Evolutionary conservation across 2,888 invertebrate genomes (phyloP).

Genomic region (Cremastobaeus sp.): DNA sequence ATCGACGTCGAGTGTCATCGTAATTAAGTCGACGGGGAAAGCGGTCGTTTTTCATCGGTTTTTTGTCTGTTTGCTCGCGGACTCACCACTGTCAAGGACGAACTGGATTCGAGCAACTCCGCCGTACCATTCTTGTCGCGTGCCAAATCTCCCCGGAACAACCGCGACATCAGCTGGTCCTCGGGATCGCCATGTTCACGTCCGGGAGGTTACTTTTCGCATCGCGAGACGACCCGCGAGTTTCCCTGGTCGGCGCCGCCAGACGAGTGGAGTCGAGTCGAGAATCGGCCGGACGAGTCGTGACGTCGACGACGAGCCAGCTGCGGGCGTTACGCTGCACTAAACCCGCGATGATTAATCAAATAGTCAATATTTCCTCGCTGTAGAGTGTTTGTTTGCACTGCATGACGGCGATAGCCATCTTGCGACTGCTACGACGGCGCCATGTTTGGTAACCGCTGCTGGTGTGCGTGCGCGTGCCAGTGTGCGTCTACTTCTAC

Average conservation of each 20-base stretch:
- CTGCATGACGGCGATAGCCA: conserved; percentile 48
- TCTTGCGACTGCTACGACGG: conserved; percentile 47
- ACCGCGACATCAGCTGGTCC: conserved; percentile 62
- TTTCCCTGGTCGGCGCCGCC: neutral
- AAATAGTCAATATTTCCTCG: conserved; percentile 34
- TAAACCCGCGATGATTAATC: conserved; percentile 32
- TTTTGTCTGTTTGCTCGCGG: no score
- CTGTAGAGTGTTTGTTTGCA: conserved; percentile 33
- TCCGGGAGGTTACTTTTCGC: conserved; percentile 35
- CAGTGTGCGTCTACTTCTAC: conserved; percentile 6
- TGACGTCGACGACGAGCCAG: conserved; percentile 9
- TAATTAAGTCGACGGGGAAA: no score
- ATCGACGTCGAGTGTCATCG: neutral
- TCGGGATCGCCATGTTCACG: conserved; percentile 61
- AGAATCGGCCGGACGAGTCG: neutral
- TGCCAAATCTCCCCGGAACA: conserved; percentile 45
- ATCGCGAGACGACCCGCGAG: conserved; percentile 8
- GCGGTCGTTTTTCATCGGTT: no score
- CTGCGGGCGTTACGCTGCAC: conserved; percentile 34
- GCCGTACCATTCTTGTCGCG: conserved; percentile 64
- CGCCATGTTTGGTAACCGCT: conserved; percentile 51
- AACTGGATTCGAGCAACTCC: conserved; percentile 64
- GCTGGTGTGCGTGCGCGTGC: neutral
- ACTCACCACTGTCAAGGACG: conserved; percentile 68
- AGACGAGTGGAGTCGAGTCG: no score